Evolutionary conservation across 2,797 vertebrate species (phyloP), one percentile per base, ranked within the genome.

Genomic region (Pitangus sulphuratus): DNA sequence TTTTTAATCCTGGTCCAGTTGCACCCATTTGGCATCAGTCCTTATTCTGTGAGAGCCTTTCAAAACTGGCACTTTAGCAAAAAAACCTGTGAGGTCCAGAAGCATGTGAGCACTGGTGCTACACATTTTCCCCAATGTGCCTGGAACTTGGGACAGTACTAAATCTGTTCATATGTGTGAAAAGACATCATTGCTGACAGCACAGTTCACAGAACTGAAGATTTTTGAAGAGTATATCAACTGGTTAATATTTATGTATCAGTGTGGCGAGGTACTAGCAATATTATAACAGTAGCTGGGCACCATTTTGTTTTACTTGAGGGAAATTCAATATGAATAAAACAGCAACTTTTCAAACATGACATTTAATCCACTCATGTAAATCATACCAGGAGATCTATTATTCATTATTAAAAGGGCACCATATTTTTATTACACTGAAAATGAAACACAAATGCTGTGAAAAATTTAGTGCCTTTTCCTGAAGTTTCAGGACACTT

Each of bases 331-430:
- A 96, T 97, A 98, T 98, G 98, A 99, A 99, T 99, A 98, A 99
- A 99, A 98, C 97, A 98, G 98, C 97, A 98, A 98, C 98, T 99
- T 99, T 98, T 99, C 98, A 99, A 98, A 99, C 97, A 97, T 98
- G 98, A 98, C 98, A 99, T 99, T 99, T 99, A 98, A 99, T 99
- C 97, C 98, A 98, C 98, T 96, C 98, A 98, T 98, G 98, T 99
- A 99, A 99, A 99, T 99, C 98, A 98, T 98, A 98, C 95, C 88
- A 80, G 93, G 93, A 97, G 93, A 98, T 99, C 97, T 98, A 99
- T 99, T 98, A 99, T 99, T 99, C 98, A 99, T 99, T 98, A 98
- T 98, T 98, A 98, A 99, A 98, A 98, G 97, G 98, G 98, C 98
- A 98, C 97, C 97, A 97, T 98, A 98, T 98, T 99, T 98, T 99